Percentiles rank a stretch among this genome's conserved stretches.
These are phyloP conservation scores for Meriones unguiculatus DNA, from an alignment of 2,113 vertebrate genomes.

Conservation along the genomic window DNA sequence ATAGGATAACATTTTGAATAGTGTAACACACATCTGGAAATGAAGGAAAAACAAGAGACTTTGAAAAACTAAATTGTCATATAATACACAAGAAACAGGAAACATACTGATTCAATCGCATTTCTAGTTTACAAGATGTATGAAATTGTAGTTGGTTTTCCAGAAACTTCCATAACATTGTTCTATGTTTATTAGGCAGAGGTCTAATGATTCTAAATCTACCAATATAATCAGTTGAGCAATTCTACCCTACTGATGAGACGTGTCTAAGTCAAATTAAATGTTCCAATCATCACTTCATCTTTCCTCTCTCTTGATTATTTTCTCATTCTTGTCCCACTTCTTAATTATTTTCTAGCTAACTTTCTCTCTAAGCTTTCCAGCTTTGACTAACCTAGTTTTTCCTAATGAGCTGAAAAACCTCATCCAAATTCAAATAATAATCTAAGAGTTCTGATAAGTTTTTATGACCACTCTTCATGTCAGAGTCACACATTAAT, in stretches of 20 bases:
- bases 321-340: background rate
- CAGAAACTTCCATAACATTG: background rate
- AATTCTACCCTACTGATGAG: background rate
- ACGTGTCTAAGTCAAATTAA: background rate
- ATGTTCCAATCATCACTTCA: background rate
- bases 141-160: background rate
- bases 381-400: background rate
- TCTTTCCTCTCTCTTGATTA: background rate
- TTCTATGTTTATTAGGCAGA: background rate
- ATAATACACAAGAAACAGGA: background rate
- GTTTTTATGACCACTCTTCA: fast-evolving
- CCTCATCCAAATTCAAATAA: fast-evolving
- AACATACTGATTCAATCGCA: background rate
- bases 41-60: background rate
- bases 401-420: background rate
- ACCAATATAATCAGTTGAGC: fast-evolving
- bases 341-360: background rate
- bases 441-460: background rate
- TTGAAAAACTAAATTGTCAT: background rate
- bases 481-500: background rate
- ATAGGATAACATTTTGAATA: background rate
- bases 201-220: fast-evolving
- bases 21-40: background rate
- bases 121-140: background rate
- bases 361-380: background rate